Evolutionary conservation across 2,888 invertebrate genomes (phyloP).

Genomic region (Apamea epomidion): DNA sequence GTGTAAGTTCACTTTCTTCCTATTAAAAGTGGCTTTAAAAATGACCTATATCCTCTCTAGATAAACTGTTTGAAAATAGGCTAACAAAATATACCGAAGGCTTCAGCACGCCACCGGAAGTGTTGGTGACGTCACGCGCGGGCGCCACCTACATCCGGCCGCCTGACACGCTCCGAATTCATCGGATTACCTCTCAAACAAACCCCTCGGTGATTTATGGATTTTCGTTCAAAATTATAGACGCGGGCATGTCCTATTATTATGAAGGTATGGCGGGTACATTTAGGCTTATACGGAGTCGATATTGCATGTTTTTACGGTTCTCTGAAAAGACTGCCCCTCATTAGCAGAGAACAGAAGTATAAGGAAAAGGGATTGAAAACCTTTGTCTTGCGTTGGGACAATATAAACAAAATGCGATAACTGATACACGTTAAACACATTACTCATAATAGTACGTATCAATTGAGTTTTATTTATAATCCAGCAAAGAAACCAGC

Average conservation of each 20-base stretch:
- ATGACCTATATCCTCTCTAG: constrained; percentile 1
- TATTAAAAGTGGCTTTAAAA: constrained; percentile 23
- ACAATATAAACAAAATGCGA: background rate
- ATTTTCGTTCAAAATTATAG: constrained; percentile 58
- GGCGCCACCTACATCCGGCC: constrained; percentile 74
- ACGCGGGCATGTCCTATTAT: constrained; percentile 39
- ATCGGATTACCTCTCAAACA: constrained; percentile 69
- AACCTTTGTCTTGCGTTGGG: background rate
- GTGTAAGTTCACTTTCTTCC: background rate
- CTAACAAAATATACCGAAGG: constrained; percentile 68
- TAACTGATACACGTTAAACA: background rate
- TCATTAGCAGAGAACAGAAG: background rate
- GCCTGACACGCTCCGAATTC: constrained; percentile 70
- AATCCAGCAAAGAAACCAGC: background rate
- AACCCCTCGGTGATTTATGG: constrained; percentile 65
- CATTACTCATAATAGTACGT: background rate
- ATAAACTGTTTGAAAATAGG: constrained; percentile 62
- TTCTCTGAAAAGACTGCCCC: background rate
- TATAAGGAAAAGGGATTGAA: background rate
- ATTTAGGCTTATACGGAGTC: background rate
- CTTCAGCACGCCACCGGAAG: constrained; percentile 73
- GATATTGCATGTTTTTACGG: constrained; percentile 2
- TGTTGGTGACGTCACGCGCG: constrained; percentile 73
- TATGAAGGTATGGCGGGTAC: constrained; percentile 7
- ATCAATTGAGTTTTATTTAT: background rate